A percentile compares a stretch with the other conserved stretches of the same genome.
phyloP scores from a whole-genome alignment of 2,888 invertebrate species.

The Ophioninae sp. region DNA sequence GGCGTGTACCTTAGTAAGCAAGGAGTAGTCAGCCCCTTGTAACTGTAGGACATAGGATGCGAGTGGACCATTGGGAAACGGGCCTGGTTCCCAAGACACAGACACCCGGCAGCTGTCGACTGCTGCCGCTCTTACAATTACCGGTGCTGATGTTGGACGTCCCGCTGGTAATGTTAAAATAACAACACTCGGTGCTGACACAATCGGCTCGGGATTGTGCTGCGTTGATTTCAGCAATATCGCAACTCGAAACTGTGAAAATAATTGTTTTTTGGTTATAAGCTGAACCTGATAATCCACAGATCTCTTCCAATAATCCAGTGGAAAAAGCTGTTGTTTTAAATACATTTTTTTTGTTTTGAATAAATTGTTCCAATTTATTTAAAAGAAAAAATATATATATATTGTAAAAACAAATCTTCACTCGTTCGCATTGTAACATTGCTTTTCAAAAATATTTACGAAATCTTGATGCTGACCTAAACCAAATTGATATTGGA shows the following conservation, averaged over 20 bases:
- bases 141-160: slow-evolving; percentile 89
- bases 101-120: slow-evolving; percentile 92
- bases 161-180: slow-evolving; percentile 89
- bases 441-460: too few relatives aligned
- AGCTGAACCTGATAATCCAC: too few relatives aligned
- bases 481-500: too few relatives aligned
- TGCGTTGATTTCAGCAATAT: slow-evolving; percentile 86
- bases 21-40: slow-evolving; percentile 82
- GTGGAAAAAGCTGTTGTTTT: too few relatives aligned
- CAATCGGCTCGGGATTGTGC: slow-evolving; percentile 86
- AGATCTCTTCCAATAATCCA: too few relatives aligned
- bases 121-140: slow-evolving; percentile 88
- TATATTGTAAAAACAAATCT: too few relatives aligned
- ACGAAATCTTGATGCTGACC: too few relatives aligned
- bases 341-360: too few relatives aligned
- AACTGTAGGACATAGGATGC: slow-evolving; percentile 92
- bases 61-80: slow-evolving; percentile 93
- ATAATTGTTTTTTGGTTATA: slow-evolving; percentile 31
- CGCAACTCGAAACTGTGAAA: slow-evolving; percentile 92
- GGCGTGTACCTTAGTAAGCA: slow-evolving; percentile 85
- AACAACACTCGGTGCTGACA: slow-evolving; percentile 89
- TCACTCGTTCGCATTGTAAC: too few relatives aligned
- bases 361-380: too few relatives aligned
- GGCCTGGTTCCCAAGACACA: slow-evolving; percentile 94
- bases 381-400: too few relatives aligned